A percentile compares a stretch with the other conserved stretches of the same genome.
phyloP scores from a whole-genome alignment of 2,113 vertebrate genomes.

The Canis aureus region DNA sequence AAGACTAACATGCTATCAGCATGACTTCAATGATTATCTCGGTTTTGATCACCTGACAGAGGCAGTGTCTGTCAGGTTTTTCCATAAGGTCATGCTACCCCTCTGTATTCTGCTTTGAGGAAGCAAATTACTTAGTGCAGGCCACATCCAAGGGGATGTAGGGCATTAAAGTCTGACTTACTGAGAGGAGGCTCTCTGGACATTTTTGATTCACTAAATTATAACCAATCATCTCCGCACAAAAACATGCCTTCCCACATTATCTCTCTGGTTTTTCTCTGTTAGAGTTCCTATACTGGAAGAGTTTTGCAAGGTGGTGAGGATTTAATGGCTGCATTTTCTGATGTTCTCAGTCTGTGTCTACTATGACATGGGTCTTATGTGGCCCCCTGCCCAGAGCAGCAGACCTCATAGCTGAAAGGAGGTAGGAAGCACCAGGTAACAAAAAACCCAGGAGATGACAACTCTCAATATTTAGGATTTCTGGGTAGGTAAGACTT shows the following conservation, averaged over 20 bases:
- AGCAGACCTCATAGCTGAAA: background rate
- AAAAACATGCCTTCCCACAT: background rate
- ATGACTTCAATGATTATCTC: background rate
- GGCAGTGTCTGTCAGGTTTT: background rate
- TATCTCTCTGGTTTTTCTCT: background rate
- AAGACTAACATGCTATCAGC: background rate
- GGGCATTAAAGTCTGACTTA: background rate
- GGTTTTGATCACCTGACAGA: background rate
- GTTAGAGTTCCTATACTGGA: background rate
- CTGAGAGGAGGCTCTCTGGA: background rate
- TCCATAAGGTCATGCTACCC: background rate
- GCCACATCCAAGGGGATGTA: background rate
- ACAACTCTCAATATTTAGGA: background rate
- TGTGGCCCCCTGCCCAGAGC: background rate
- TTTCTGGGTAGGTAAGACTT: background rate
- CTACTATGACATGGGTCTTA: background rate
- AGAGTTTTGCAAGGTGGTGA: background rate
- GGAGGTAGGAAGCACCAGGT: background rate
- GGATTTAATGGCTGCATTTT: background rate
- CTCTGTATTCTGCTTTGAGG: background rate
- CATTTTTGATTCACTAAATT: conserved; percentile 3
- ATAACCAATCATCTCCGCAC: background rate
- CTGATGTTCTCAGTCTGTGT: background rate
- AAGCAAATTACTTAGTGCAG: background rate
- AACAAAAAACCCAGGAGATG: background rate